Evolutionary conservation across 2,888 invertebrate species (phyloP).

Genomic region (Venusia cambrica): DNA sequence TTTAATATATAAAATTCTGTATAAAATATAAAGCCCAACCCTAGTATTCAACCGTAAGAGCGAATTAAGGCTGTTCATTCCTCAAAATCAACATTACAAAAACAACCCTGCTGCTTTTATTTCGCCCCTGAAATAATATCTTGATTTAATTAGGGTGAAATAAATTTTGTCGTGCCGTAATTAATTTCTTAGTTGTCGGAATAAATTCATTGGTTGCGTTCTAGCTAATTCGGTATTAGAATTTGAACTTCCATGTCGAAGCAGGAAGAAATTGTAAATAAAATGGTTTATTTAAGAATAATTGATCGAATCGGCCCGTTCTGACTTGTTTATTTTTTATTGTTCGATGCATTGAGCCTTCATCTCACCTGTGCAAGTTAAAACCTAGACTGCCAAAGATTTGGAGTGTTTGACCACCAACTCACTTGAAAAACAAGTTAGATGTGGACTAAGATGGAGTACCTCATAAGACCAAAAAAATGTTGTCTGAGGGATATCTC

Average conservation of each 20-base stretch:
- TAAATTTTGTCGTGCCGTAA: constrained; percentile 56
- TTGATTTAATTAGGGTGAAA: constrained; percentile 51
- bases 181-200: constrained; percentile 56
- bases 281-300: too few species aligned
- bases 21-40: constrained; percentile 18
- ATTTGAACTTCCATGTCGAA: constrained; percentile 20
- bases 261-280: neutral
- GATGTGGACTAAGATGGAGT: too few species aligned
- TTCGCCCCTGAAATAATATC: constrained; percentile 47
- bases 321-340: too few species aligned
- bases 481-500: too few species aligned
- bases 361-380: too few species aligned
- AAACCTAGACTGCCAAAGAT: too few species aligned
- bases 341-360: too few species aligned
- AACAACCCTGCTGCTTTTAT: constrained; percentile 42
- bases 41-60: constrained; percentile 15
- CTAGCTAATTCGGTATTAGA: constrained; percentile 43
- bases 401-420: too few species aligned
- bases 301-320: too few species aligned
- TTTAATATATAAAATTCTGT: constrained; percentile 9
- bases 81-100: constrained; percentile 49
- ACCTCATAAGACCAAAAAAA: too few species aligned
- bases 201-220: constrained; percentile 38
- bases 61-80: constrained; percentile 31
- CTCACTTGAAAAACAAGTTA: too few species aligned